Percentiles rank a stretch among this genome's conserved stretches.
Evolutionary conservation across 2,113 vertebrate species (phyloP).

Genomic region (Sebastes fasciatus): DNA sequence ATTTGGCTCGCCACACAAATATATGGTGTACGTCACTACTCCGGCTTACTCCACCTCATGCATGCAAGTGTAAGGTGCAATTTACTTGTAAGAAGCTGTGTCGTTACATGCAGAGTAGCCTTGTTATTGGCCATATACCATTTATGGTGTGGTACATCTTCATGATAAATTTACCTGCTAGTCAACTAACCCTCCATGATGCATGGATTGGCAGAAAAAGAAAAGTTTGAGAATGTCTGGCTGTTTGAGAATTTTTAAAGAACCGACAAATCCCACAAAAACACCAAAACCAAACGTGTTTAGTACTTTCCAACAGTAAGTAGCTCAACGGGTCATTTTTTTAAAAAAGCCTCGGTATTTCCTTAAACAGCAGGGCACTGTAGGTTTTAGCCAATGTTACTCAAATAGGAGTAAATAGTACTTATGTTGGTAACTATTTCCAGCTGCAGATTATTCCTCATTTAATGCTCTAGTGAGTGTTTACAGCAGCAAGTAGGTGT

Average conservation of each 20-base stretch:
- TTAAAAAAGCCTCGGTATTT: not conserved
- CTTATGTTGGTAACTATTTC: not conserved
- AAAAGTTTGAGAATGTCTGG: not conserved
- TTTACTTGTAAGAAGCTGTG: not conserved
- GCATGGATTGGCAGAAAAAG: not conserved
- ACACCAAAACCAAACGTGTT: not conserved
- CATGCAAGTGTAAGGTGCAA: not conserved
- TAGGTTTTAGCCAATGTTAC: not conserved
- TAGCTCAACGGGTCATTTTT: not conserved
- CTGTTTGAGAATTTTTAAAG: not conserved
- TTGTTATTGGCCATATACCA: not conserved
- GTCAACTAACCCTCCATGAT: not conserved
- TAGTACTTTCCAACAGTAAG: not conserved
- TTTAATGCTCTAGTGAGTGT: too few species aligned
- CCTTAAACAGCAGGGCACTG: too few species aligned
- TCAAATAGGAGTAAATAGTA: not conserved
- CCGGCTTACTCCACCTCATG: not conserved
- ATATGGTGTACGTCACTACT: not conserved
- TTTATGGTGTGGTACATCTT: not conserved
- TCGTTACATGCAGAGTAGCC: too few species aligned
- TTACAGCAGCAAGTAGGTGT: too few species aligned
- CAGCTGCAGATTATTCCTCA: not conserved
- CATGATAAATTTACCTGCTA: not conserved
- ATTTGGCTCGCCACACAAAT: slow-evolving; percentile 6
- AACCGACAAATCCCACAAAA: not conserved